phyloP scores from a whole-genome alignment of 2,113 vertebrate genomes.

The Perca schrenkii region DNA sequence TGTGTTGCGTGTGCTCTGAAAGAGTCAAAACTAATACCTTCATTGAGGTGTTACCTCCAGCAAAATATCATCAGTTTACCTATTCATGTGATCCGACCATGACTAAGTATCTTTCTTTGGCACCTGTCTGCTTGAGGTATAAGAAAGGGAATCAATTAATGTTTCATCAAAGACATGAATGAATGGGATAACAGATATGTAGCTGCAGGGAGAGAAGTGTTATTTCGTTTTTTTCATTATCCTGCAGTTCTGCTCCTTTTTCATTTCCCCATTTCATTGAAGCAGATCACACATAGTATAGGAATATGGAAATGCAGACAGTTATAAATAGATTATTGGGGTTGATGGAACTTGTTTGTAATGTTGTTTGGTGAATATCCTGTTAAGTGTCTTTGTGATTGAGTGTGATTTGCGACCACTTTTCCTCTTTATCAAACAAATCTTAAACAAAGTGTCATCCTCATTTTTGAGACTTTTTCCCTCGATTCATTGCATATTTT shows the following conservation, averaged over 20 bases:
- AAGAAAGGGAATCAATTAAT: slow-evolving; percentile 49
- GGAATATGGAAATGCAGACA: slow-evolving; percentile 22
- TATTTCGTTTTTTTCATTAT: slow-evolving; percentile 44
- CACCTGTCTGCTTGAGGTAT: slow-evolving; percentile 40
- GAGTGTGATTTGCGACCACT: neutral
- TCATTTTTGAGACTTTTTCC: neutral
- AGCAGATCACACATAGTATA: slow-evolving; percentile 8
- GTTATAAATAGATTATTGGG: neutral
- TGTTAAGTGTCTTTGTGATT: neutral
- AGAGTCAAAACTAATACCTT: slow-evolving; percentile 11
- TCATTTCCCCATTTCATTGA: slow-evolving; percentile 36
- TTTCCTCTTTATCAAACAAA: neutral
- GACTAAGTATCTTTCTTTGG: slow-evolving; percentile 39
- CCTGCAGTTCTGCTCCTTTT: slow-evolving; percentile 34
- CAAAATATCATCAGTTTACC: slow-evolving; percentile 30
- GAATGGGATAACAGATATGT: slow-evolving; percentile 47
- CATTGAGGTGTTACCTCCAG: slow-evolving; percentile 23
- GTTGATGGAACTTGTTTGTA: neutral
- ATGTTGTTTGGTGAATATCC: neutral
- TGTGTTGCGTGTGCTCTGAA: neutral
- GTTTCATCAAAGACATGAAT: slow-evolving; percentile 56
- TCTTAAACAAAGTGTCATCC: neutral
- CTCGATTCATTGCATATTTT: neutral
- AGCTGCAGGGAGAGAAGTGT: slow-evolving; percentile 45
- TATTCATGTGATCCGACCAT: slow-evolving; percentile 27